A percentile compares a stretch with the other conserved stretches of the same genome.
phyloP scores from a whole-genome alignment of 2,888 invertebrate species.

The Lymantria dispar region DNA sequence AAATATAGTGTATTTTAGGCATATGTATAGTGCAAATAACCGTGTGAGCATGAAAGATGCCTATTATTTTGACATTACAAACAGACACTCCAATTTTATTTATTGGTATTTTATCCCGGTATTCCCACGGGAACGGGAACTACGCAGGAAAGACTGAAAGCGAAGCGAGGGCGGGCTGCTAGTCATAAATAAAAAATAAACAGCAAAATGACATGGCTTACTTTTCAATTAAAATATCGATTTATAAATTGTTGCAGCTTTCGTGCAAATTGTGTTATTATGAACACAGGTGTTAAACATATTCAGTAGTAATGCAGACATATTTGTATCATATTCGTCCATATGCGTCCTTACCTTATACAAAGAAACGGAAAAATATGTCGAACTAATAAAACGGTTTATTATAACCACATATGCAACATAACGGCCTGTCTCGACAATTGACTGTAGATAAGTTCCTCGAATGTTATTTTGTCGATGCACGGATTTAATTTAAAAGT shows the following conservation, averaged over 20 bases:
- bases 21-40: no score
- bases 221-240: not conserved
- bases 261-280: conserved; percentile 22
- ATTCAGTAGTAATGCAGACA: conserved; percentile 17
- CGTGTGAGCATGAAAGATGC: no score
- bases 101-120: no score
- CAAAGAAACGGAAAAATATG: not conserved
- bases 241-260: conserved; percentile 18
- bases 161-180: no score
- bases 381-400: not conserved
- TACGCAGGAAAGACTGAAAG: no score
- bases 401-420: not conserved
- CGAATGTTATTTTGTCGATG: not conserved
- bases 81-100: no score
- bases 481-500: not conserved
- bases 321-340: conserved; percentile 16
- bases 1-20: no score
- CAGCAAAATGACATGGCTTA: no score
- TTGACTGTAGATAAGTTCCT: not conserved
- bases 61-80: no score
- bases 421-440: not conserved
- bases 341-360: conserved; percentile 14
- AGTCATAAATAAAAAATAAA: no score
- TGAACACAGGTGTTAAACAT: conserved; percentile 31
- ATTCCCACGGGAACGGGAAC: no score